These are phyloP conservation scores for Natrix natrix DNA, from an alignment of 2,797 vertebrate species.

Conservation along the genomic window DNA sequence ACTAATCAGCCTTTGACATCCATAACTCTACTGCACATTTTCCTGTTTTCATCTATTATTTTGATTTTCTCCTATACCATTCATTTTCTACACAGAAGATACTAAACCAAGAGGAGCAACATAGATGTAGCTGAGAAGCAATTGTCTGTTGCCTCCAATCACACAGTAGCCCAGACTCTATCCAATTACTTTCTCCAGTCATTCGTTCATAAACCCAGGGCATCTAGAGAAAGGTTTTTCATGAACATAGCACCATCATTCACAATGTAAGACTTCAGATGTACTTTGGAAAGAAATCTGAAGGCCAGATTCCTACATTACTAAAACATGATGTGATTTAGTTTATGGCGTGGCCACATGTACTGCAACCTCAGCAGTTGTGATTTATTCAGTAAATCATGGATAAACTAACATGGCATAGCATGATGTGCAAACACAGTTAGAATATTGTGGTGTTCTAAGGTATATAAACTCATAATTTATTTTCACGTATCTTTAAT, in stretches of 20 bases:
- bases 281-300: neutral
- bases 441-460: neutral
- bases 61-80: neutral
- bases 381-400: neutral
- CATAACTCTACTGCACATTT: neutral
- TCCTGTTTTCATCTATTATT: neutral
- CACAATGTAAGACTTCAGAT: neutral
- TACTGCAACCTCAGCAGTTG: neutral
- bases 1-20: neutral
- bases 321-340: neutral
- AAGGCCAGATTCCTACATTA: neutral
- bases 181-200: neutral
- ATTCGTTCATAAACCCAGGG: neutral
- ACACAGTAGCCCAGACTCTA: neutral
- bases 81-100: neutral
- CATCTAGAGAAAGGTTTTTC: neutral
- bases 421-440: neutral
- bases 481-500: neutral
- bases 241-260: neutral
- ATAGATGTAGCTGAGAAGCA: neutral
- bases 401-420: neutral
- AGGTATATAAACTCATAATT: neutral
- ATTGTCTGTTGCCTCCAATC: neutral
- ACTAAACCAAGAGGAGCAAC: neutral
- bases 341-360: neutral